Evolutionary conservation across 2,888 invertebrate species (phyloP).

Genomic region (Lutraria lutraria): DNA sequence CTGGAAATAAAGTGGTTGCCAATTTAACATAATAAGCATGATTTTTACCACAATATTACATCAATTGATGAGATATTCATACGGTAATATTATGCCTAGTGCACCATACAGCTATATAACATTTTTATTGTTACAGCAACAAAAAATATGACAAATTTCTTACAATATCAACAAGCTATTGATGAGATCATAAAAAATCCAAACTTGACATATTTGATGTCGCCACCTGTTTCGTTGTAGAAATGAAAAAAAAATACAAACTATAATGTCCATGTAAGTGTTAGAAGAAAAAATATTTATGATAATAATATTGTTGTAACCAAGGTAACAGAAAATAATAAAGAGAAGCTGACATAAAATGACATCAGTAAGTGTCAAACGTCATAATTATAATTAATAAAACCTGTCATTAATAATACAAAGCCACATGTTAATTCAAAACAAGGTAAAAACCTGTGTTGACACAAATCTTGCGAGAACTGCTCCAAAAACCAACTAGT

Average conservation of each 20-base stretch:
- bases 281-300: background rate
- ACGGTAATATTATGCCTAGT: background rate
- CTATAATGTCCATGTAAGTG: background rate
- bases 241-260: background rate
- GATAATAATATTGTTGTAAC: background rate
- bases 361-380: slow-evolving; percentile 32
- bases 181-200: background rate
- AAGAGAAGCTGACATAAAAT: slow-evolving; percentile 20
- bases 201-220: background rate
- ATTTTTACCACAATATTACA: background rate
- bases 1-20: background rate
- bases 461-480: background rate
- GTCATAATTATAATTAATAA: slow-evolving; percentile 12
- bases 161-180: background rate
- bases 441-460: background rate
- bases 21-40: background rate
- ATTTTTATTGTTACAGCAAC: background rate
- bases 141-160: background rate
- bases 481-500: background rate
- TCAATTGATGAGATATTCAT: background rate
- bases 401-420: slow-evolving; percentile 10
- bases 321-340: slow-evolving; percentile 8
- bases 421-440: slow-evolving; percentile 2
- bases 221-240: background rate
- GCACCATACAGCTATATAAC: background rate